Percentiles rank a stretch among this genome's conserved stretches.
Conservation (phyloP, 2,888 invertebrate genomes). For the Cataglyphis altisquamis region DNA sequence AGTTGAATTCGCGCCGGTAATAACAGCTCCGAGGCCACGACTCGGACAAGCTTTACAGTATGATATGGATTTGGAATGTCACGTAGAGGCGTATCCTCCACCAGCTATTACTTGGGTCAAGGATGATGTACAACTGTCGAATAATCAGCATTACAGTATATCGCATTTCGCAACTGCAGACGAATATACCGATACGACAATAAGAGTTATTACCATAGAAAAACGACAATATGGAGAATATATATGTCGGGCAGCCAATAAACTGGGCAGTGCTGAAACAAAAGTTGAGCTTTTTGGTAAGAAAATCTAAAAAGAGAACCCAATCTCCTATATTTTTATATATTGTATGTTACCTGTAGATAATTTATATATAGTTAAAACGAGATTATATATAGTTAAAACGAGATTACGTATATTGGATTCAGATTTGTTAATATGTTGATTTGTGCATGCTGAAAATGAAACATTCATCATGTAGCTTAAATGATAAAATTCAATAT, state of each 20-base stretch:
- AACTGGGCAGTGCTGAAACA: conserved; percentile 93
- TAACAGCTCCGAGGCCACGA: conserved; percentile 93
- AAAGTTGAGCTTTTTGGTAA: conserved; percentile 94
- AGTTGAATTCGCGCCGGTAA: conserved; percentile 96
- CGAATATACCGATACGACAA: conserved; percentile 96
- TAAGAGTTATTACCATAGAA: conserved; percentile 96
- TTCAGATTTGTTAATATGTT: not conserved
- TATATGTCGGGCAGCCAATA: conserved; percentile 95
- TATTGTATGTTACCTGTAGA: not conserved
- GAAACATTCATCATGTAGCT: not conserved
- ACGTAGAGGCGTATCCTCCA: conserved; percentile 97
- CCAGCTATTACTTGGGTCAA: conserved; percentile 97
- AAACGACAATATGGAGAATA: conserved; percentile 95
- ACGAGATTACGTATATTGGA: not conserved
- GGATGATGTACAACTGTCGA: conserved; percentile 92
- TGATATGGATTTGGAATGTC: conserved; percentile 97
- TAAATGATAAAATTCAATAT: not conserved
- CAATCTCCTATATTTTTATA: not conserved
- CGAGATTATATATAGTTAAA: not conserved
- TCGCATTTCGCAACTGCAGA: conserved; percentile 97
- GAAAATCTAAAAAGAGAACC: conserved; percentile 72
- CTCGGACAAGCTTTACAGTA: conserved; percentile 96
- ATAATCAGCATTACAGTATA: conserved; percentile 96
- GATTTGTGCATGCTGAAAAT: conserved; percentile 20
- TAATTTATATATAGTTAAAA: not conserved